These are phyloP conservation scores for Psammodynastes pulverulentus DNA, from an alignment of 2,113 vertebrate genomes.

Conservation along the genomic window DNA sequence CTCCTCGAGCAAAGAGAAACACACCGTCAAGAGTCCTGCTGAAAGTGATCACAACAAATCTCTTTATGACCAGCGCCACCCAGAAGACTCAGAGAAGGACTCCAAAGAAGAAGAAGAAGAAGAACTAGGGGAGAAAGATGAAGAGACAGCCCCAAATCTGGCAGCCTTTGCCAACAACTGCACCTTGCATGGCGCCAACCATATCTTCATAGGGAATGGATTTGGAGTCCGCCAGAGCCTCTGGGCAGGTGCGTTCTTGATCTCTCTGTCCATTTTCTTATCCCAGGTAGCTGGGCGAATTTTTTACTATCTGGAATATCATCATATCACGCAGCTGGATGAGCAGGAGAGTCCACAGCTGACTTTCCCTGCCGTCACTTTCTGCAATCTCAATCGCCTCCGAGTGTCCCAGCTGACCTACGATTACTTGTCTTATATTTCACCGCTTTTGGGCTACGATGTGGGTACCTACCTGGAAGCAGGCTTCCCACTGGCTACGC, in stretches of 20 bases:
- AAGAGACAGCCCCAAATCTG: constrained; percentile 59
- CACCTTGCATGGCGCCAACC: constrained; percentile 88
- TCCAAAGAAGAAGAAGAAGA: background rate
- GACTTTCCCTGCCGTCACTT: constrained; percentile 86
- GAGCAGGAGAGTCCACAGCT: constrained; percentile 77
- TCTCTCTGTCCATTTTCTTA: constrained; percentile 84
- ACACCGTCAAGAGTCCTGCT: constrained; percentile 18
- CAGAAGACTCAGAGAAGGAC: constrained; percentile 6
- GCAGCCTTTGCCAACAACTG: constrained; percentile 83
- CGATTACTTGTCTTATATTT: constrained; percentile 86
- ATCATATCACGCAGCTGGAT: constrained; percentile 85
- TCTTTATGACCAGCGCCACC: constrained; percentile 12
- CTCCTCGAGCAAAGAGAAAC: constrained; percentile 73
- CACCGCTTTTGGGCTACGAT: constrained; percentile 82
- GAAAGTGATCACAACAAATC: constrained; percentile 37
- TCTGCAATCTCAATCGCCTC: constrained; percentile 90
- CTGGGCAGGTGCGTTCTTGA: constrained; percentile 83
- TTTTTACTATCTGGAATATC: constrained; percentile 83
- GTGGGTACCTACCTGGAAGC: constrained; percentile 76
- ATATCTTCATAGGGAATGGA: constrained; percentile 83
- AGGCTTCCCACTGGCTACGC: constrained; percentile 76
- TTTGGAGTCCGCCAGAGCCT: constrained; percentile 79
- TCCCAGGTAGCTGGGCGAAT: constrained; percentile 87
- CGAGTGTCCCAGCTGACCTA: constrained; percentile 87
- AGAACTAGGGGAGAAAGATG: constrained; percentile 18